Percentiles rank a stretch among this genome's conserved stretches.
phyloP scores from a whole-genome alignment of 2,113 vertebrate species.

The Chloropsis cyanopogon region DNA sequence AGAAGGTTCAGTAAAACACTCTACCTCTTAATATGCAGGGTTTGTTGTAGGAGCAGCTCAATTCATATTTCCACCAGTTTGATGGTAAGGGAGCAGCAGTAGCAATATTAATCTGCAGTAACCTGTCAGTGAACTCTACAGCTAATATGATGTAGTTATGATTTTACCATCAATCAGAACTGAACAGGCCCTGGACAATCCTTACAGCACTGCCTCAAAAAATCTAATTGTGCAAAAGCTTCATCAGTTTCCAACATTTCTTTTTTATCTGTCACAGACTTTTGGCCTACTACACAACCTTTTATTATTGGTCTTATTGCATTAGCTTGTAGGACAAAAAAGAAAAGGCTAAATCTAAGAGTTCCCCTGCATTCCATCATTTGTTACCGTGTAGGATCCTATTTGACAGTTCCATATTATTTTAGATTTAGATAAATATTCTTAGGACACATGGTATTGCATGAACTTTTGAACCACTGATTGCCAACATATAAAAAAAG shows the following conservation, averaged over 20 bases:
- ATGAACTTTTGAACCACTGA: slow-evolving; percentile 77
- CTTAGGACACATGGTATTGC: slow-evolving; percentile 69
- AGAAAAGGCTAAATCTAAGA: slow-evolving; percentile 79
- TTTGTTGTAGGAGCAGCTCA: slow-evolving; percentile 77
- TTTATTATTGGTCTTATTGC: slow-evolving; percentile 87
- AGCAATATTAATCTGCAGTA: slow-evolving; percentile 90
- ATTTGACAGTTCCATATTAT: slow-evolving; percentile 74
- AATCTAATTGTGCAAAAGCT: slow-evolving; percentile 97
- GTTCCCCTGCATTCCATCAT: slow-evolving; percentile 88
- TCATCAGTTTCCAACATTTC: slow-evolving; percentile 96
- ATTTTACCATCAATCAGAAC: slow-evolving; percentile 98
- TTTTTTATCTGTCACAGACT: slow-evolving; percentile 85
- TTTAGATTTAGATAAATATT: slow-evolving; percentile 79
- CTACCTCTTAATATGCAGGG: slow-evolving; percentile 76
- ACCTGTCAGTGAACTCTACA: slow-evolving; percentile 93
- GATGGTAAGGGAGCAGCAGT: slow-evolving; percentile 89
- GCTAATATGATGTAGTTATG: slow-evolving; percentile 97
- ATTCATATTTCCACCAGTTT: slow-evolving; percentile 80
- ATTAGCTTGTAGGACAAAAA: slow-evolving; percentile 83
- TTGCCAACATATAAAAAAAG: slow-evolving; percentile 24
- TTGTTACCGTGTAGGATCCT: slow-evolving; percentile 81
- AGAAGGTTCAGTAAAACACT: slow-evolving; percentile 67
- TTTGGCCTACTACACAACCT: slow-evolving; percentile 81
- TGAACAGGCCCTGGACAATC: slow-evolving; percentile 85
- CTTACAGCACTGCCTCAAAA: slow-evolving; percentile 88